Evolutionary conservation across 1,140 invertebrate genomes (phyloP), one percentile per base, ranked within the genome.

Genomic region (Atta texana): DNA sequence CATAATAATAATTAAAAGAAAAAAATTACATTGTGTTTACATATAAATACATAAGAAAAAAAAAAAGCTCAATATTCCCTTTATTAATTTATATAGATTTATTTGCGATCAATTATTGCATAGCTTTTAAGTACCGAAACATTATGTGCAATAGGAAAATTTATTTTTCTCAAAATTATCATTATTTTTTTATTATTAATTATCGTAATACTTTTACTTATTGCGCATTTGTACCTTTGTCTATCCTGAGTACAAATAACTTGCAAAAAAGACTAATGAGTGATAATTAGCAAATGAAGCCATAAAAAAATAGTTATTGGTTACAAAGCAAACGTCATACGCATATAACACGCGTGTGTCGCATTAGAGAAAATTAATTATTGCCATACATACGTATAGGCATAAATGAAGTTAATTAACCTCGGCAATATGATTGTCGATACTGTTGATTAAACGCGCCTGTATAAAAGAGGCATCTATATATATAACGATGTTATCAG

Each of bases 361-460:
- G 3, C 16, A 18, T 75, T 61, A n/a, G 63, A 51, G 31, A 81
- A 39, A 71, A 63, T 75, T 75, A 84, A 84, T 81, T 84, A 84
- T 16, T 51, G 28, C 34, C 49, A 10, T 31, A 34, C 59, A 21
- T 28, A 74, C 21, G 7, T 10, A 28, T 12, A 69, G 28, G 34
- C 55, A 66, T 24, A 24, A 39, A 61, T 74, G 55, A 74, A 74
- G 69, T 75, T 84, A 84, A 84, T 84, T 84, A 84, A 75, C 69
- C 69, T 82, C 39, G 77, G 28, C 31, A 59, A 75, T 31, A 6
- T 44, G 55, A n/a, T 64, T 66, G 44, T 59, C 66, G 68, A 28
- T 28, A 87, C 59, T 85, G 71, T 80, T 85, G 71, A 86, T 72
- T 85, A 85, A 85, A 78, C 74, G 74, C 16, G 74, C 51, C 34